phyloP scores from a whole-genome alignment of 2,888 invertebrate genomes.

The Carcina quercana region DNA sequence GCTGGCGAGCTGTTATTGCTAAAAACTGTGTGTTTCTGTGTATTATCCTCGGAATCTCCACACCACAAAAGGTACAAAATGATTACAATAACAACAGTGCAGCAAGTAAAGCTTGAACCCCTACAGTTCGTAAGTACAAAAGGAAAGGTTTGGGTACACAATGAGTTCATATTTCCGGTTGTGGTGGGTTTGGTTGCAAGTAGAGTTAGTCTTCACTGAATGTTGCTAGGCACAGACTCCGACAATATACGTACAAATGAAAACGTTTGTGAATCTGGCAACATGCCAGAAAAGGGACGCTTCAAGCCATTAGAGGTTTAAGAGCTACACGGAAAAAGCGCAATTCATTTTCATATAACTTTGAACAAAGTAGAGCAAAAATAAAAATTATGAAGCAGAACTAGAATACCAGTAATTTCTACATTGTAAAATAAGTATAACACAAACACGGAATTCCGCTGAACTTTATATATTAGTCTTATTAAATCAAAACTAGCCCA shows the following conservation, averaged over 20 bases:
- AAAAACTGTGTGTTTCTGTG: no score
- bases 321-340: no score
- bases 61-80: background rate
- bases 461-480: no score
- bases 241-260: conserved; percentile 40
- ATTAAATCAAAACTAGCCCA: no score
- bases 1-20: no score
- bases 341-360: no score
- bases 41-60: background rate
- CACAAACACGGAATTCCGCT: no score
- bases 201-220: conserved; percentile 20
- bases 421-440: no score
- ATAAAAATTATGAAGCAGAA: no score
- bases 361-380: no score
- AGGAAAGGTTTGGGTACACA: conserved; percentile 39
- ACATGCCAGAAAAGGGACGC: conserved; percentile 30
- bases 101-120: conserved; percentile 24
- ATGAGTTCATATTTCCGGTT: conserved; percentile 58
- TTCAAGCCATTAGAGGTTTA: background rate
- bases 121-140: conserved; percentile 36
- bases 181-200: conserved; percentile 18
- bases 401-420: no score
- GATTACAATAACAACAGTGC: conserved; percentile 5
- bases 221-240: conserved; percentile 29
- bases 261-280: conserved; percentile 43